Evolutionary conservation across 2,797 vertebrate species (phyloP).

Genomic region (Mallotus villosus): DNA sequence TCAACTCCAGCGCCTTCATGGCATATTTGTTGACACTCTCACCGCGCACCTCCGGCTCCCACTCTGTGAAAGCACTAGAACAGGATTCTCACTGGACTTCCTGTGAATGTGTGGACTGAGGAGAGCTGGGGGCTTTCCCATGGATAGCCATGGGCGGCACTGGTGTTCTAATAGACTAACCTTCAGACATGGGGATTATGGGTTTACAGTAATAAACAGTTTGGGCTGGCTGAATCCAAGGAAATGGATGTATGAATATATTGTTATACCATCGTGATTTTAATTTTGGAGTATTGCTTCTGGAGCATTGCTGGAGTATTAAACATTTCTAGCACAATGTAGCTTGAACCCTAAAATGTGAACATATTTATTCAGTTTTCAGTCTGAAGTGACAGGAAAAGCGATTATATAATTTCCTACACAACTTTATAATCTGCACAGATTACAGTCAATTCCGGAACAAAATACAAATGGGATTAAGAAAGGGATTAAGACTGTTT

Average conservation of each 20-base stretch:
- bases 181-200: neutral
- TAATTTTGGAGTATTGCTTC: neutral
- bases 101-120: neutral
- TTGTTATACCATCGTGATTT: neutral
- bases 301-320: neutral
- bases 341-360: neutral
- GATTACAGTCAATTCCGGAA: neutral
- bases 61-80: conserved; percentile 1
- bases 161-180: conserved; percentile 2
- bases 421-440: neutral
- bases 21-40: conserved; percentile 7
- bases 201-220: neutral
- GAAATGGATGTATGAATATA: neutral
- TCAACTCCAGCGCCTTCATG: conserved; percentile 4
- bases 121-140: neutral
- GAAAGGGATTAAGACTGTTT: neutral
- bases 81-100: neutral
- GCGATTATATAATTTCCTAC: neutral
- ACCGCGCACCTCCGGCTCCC: neutral
- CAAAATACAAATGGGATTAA: conserved; percentile 1
- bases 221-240: neutral
- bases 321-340: neutral
- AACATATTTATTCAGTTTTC: neutral
- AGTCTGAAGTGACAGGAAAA: conserved; percentile 1
- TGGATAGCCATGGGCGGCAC: neutral